These are phyloP conservation scores for Coecobrya sp. DNA, from an alignment of 2,888 invertebrate genomes.

Conservation along the genomic window DNA sequence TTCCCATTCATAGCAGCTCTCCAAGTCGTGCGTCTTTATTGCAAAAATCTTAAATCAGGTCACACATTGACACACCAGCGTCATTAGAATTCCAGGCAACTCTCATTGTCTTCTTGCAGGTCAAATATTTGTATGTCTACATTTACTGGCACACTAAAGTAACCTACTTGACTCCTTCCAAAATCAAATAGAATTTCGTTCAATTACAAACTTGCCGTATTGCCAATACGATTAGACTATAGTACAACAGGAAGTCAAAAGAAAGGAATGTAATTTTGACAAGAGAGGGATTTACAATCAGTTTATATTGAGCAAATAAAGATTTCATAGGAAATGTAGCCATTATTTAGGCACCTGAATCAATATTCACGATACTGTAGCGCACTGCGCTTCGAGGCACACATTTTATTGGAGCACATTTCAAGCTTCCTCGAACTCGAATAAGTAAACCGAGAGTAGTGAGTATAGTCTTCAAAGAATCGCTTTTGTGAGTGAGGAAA, in stretches of 20 bases:
- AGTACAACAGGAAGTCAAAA: neutral
- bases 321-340: neutral
- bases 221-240: neutral
- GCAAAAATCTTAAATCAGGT: constrained; percentile 71
- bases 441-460: no score
- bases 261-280: neutral
- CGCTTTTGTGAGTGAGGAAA: no score
- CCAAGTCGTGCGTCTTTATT: neutral
- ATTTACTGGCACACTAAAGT: neutral
- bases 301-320: constrained; percentile 46
- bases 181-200: constrained; percentile 5
- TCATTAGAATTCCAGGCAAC: constrained; percentile 73
- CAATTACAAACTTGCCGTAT: neutral
- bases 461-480: neutral
- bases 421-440: no score
- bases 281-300: neutral
- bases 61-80: constrained; percentile 60
- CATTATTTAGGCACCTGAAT: neutral
- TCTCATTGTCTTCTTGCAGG: constrained; percentile 11
- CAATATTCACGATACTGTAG: neutral
- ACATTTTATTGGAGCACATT: neutral
- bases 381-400: neutral
- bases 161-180: neutral
- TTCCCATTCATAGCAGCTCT: neutral
- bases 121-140: neutral